Evolutionary conservation across 2,797 vertebrate genomes (phyloP), one percentile per base, ranked within the genome.

Genomic region (Gila robusta): DNA sequence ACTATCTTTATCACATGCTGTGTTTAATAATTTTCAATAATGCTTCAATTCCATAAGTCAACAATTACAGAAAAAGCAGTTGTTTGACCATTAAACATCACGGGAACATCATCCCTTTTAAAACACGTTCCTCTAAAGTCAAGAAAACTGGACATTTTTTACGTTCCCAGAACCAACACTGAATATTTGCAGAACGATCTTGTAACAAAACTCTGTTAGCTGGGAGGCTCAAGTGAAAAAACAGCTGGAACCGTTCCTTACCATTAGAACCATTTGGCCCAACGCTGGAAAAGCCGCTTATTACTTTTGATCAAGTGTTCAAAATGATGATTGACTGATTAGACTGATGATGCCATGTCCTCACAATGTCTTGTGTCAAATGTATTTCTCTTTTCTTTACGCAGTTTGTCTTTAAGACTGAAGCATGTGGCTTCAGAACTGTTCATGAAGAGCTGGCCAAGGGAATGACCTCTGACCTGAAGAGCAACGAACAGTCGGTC

Each of bases 401-500:
- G 81, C 90, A 99, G 98, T 99, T 96, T 19, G 98, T 98, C 64
- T 99, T 99, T 93, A 98, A 96, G 93, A 96, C 97, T 28, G 97
- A 96, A 83, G 93, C 95, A 10, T 95, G 96, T 83, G 96, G 96
- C 88, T 97, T 97, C 86, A 96, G 96, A 91, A 99, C 98, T 0
- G 94, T 99, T 81, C 98, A 99, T 6, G 98, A 99, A 88, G 97
- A 99, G 91, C 91, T 99, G 91, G 94, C 96, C n/a, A 98, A 97
- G 93, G 98, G 95, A 35, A 92, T 99, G 95, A 96, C 94, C 89
- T 97, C 95, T 87, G 97, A 99, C 90, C 95, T 99, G 91, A 98
- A 98, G 93, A 97, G 96, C 91, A 98, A 98, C 83, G 98, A 99
- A 37, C 95, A 95, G 89, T 86, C 94, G 49, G 96, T 96, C 14